Conservation (phyloP, 2,888 invertebrate genomes). For the Eupithecia dodoneata region DNA sequence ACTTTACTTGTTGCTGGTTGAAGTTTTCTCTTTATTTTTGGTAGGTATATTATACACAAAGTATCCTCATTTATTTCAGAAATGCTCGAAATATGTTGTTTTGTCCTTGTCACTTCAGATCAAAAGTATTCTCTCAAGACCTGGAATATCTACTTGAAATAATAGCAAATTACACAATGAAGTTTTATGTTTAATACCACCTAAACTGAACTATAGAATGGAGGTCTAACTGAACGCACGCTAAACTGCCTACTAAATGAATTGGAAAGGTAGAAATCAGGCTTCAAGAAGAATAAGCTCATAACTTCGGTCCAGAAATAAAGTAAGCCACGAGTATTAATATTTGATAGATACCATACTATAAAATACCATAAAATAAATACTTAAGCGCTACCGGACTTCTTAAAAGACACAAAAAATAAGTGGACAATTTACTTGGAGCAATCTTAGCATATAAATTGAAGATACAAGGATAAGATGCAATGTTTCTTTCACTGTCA, state of each 20-base stretch:
- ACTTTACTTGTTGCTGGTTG: not conserved
- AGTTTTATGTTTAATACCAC: not conserved
- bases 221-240: not conserved
- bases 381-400: not conserved
- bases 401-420: slow-evolving; percentile 19
- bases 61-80: not conserved
- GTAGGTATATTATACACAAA: not conserved
- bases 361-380: not conserved
- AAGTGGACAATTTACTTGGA: slow-evolving; percentile 27
- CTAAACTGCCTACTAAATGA: not conserved
- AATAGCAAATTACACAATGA: not conserved
- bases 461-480: slow-evolving; percentile 15
- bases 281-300: not conserved
- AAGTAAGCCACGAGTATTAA: not conserved
- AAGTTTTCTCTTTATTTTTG: not conserved
- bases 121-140: no score
- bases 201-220: not conserved
- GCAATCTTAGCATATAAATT: slow-evolving; percentile 28
- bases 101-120: no score
- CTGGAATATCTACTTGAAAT: not conserved
- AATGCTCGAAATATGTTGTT: not conserved
- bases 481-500: slow-evolving; percentile 19
- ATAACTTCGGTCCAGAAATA: not conserved
- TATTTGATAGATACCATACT: not conserved
- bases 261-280: not conserved